Evolutionary conservation across 1,140 invertebrate genomes (phyloP).

Genomic region (Copidosoma floridanum): DNA sequence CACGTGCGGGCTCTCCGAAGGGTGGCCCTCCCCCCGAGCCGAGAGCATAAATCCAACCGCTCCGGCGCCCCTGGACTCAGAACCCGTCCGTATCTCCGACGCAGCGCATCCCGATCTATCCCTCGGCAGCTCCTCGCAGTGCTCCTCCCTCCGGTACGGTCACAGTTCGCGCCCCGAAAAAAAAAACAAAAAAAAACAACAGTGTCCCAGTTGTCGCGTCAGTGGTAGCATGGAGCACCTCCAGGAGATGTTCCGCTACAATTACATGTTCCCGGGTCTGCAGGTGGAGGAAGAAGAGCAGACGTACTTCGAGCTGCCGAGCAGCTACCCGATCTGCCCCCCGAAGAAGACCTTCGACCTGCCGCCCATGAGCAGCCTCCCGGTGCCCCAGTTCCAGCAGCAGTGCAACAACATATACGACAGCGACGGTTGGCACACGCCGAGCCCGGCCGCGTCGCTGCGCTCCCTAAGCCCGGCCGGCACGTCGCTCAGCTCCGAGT

Average conservation of each 20-base stretch:
- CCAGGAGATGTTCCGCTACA: conserved; percentile 54
- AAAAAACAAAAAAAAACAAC: not conserved
- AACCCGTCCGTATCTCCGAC: conserved; percentile 33
- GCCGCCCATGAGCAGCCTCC: conserved; percentile 45
- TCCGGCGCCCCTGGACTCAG: conserved; percentile 38
- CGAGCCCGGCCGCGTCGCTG: conserved; percentile 59
- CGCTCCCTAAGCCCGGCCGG: conserved; percentile 59
- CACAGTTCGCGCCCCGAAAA: too few relatives aligned
- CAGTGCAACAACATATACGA: conserved; percentile 48
- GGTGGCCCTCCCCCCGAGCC: conserved; percentile 46
- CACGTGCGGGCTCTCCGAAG: conserved; percentile 49
- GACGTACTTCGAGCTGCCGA: conserved; percentile 47
- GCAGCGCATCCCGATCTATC: conserved; percentile 26
- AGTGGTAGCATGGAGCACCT: too few relatives aligned
- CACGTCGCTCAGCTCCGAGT: conserved; percentile 44
- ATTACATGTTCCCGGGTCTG: conserved; percentile 47
- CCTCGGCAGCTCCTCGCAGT: conserved; percentile 27
- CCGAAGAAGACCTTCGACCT: conserved; percentile 39
- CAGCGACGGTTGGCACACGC: conserved; percentile 63
- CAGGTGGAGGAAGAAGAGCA: conserved; percentile 39
- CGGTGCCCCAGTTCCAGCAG: conserved; percentile 29
- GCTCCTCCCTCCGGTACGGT: conserved; percentile 6
- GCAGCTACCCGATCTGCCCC: conserved; percentile 21
- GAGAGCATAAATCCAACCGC: conserved; percentile 50
- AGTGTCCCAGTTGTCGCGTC: too few relatives aligned